A percentile compares a stretch with the other conserved stretches of the same genome.
phyloP scores from a whole-genome alignment of 2,113 vertebrate genomes.

The Illadopsis cleaveri region DNA sequence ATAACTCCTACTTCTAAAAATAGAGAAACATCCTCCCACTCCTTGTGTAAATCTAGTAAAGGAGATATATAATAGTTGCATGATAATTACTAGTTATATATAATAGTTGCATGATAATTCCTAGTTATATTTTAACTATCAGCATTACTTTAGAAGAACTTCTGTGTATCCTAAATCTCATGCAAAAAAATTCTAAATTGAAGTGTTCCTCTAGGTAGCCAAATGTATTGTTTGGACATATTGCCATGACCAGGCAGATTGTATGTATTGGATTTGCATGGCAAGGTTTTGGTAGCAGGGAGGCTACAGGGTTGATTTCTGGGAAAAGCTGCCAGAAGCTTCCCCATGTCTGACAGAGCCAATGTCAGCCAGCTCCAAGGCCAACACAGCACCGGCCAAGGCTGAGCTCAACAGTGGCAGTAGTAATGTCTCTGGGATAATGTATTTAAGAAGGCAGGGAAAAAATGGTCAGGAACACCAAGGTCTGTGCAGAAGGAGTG shows the following conservation, averaged over 20 bases:
- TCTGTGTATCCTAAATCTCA: background rate
- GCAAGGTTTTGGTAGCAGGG: background rate
- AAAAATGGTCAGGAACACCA: background rate
- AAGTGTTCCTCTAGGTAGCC: background rate
- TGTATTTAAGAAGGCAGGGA: background rate
- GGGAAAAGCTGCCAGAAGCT: background rate
- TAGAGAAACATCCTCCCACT: background rate
- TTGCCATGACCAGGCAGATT: background rate
- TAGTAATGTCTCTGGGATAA: background rate
- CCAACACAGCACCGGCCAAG: rapidly evolving
- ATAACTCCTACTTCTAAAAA: background rate
- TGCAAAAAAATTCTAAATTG: background rate
- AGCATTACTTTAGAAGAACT: background rate
- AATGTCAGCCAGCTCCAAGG: background rate
- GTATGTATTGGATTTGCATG: background rate
- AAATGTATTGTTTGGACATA: background rate
- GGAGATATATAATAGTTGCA: background rate
- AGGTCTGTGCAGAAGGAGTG: no score
- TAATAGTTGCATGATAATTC: background rate
- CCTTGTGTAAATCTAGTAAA: background rate
- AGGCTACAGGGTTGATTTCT: background rate
- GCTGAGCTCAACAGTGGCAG: rapidly evolving
- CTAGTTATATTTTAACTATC: background rate
- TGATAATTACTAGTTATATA: background rate
- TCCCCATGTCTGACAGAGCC: background rate